Evolutionary conservation across 2,888 invertebrate species (phyloP), one percentile per base, ranked within the genome.

Genomic region (Amiota minor): DNA sequence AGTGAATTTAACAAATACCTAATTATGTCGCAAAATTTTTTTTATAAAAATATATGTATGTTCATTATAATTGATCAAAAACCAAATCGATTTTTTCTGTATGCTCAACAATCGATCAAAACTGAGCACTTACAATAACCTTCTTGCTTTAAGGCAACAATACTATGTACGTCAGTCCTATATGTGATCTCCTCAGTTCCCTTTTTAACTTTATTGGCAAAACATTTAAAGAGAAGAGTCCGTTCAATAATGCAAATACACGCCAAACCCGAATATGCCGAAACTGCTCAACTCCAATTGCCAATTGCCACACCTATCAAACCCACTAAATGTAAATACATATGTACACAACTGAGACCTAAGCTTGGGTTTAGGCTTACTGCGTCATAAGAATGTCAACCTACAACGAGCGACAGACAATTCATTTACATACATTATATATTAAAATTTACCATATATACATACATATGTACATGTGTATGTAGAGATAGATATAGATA

Each of bases 341-440:
- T n/a, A n/a, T n/a, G n/a, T 35, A 56, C 59, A 59, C 20, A 16
- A 59, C 20, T 20, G 11, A 18, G 20, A 10, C 46, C 18, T 49
- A 16, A 14, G 47, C 65, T 18, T n/a, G 47, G 47, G 10, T 64
- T 20, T 61, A 11, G 6, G 59, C 65, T 14, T 16, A 68, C 67
- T 68, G 67, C 67, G 67, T 68, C 67, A 68, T 68, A 20, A 46
- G 67, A 68, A 68, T 68, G 47, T 23, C 18, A 53, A 23, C 67
- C 67, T 20, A 68, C 67, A 68, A 68, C 23, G 23, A 16, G 10
- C 35, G 35, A 35, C 35, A 35, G 35, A 35, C 35, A 68, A n/a
- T 50, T 68, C 23, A 68, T 46, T 47, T 65, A 65, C 65, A 65
- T 65, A 50, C 20, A 61, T 23, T 9, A 59, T n/a, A 11, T 14